Percentiles rank a stretch among this genome's conserved stretches.
phyloP scores from a whole-genome alignment of 2,888 invertebrate genomes.

The Eustalomyia histrio region DNA sequence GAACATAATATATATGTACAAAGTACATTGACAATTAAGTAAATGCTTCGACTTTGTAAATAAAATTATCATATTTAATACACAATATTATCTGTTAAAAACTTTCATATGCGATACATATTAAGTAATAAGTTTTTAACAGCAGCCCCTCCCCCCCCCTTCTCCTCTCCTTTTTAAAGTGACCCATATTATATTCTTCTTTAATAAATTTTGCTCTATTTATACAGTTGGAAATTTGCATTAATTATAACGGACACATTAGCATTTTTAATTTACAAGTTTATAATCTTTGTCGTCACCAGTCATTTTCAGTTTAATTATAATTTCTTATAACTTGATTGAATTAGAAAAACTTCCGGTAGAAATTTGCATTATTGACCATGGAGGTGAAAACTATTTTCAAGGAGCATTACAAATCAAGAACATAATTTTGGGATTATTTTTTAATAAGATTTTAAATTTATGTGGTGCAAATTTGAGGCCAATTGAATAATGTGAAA shows the following conservation, averaged over 20 bases:
- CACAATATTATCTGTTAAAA: too few relatives aligned
- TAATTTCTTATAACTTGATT: not conserved
- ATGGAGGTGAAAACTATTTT: too few relatives aligned
- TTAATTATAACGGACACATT: not conserved
- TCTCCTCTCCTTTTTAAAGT: not conserved
- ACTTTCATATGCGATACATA: not conserved
- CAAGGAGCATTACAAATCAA: too few relatives aligned
- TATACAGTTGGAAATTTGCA: not conserved
- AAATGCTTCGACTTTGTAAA: not conserved
- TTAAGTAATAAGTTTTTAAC: not conserved
- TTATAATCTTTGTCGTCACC: not conserved
- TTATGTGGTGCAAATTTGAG: too few relatives aligned
- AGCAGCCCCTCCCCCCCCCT: too few relatives aligned
- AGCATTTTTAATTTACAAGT: not conserved
- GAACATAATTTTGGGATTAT: too few relatives aligned
- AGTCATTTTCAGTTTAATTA: not conserved
- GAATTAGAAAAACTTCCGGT: not conserved
- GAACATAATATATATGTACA: not conserved
- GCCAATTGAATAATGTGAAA: too few relatives aligned
- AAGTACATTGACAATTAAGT: not conserved
- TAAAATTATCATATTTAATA: constrained; percentile 2
- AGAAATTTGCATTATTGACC: not conserved
- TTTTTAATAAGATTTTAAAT: too few relatives aligned
- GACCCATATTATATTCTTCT: not conserved
- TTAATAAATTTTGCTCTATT: not conserved